Base-by-base conservation (phyloP, 2,888 invertebrate species). In the Cistogaster globosa region DNA sequence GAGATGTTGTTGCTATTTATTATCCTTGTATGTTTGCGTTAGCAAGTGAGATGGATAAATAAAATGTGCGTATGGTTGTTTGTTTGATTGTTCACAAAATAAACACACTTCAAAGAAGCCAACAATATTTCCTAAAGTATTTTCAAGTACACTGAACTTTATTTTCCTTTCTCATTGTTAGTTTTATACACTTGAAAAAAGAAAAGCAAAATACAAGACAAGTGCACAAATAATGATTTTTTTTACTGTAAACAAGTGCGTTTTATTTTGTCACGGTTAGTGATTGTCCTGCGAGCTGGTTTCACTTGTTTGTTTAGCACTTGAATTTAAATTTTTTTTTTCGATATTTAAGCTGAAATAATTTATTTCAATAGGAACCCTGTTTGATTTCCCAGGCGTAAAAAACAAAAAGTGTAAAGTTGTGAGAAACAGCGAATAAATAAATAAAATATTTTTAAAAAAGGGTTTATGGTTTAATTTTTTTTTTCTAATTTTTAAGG, bases 11-110 rank as follows among this genome's bases (percentile, higher is more conserved):
- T 79, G 69, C 42, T 75, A n/a, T 67, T 68, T 76, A 76, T 80
- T 76, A 65, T 84, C 80, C 84, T 76, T 65, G 60, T 53, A 62
- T 84, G 77, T 84, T 84, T 80, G 72, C 72, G 68, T 77, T 65
- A 42, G 76, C 77, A 77, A 84, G 77, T 84, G 84, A 80, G 67
- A 68, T 77, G 80, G 42, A 77, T 81, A 77, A 84, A 84, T 38
- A 77, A 22, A 71, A 20, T 45, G 42, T 26, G 60, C 53, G 60
- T 22, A 22, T 53, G 26, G 22, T 53, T 20, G 8, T 51, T n/a
- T 14, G 45, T 20, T 36, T n/a, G 22, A n/a, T n/a, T n/a, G n/a
- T n/a, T n/a, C n/a, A n/a, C 1, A 20, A 62, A 12, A n/a, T 11
- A 22, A 14, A 62, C 60, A 58, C 57, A 58, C 14, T 62, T 38